Evolutionary conservation across 1,140 invertebrate species (phyloP), one percentile per base, ranked within the genome.

Genomic region (Chironomus tepperi): DNA sequence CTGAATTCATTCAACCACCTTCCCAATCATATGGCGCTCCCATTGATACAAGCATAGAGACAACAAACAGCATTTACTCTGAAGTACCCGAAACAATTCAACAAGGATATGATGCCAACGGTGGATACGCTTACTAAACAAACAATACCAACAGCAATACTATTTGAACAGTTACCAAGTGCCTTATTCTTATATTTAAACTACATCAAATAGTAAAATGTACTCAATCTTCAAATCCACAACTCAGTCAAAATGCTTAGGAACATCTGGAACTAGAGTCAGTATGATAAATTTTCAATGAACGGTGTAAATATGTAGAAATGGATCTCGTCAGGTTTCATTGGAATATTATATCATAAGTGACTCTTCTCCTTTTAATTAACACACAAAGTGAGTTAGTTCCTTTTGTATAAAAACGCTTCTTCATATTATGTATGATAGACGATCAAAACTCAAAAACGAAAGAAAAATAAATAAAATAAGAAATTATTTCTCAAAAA

Each of bases 161-260:
- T 10, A 9, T 16, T 70, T 12, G n/a, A 57, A n/a, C 9, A 57
- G 8, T 57, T 57, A 12, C 65, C 9, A 19, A 19, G 65, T 70
- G 65, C 65, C 65, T 70, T 70, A 70, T 19, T 70, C 19, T n/a
- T 70, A 57, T 57, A n/a, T 57, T 57, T 57, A 34, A 34, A 34
- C 1, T 34, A 34, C 24, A 34, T 34, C 24, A 34, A 34, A 34
- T 34, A 34, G 24, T 34, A 34, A 34, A 34, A 34, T 34, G 5
- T 34, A 34, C 24, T 34, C 24, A 34, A 34, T 5, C 5, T 2
- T 34, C 24, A 34, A 34, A 34, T 34, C 24, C 24, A 34, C 24
- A 34, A 34, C 24, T 34, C 24, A 34, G 24, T 34, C 24, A 34
- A 34, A 34, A 34, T 34, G 24, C 24, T 34, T 34, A 34, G 24